Evolutionary conservation across 1,140 invertebrate species (phyloP).

Genomic region (Tribolium castaneum): DNA sequence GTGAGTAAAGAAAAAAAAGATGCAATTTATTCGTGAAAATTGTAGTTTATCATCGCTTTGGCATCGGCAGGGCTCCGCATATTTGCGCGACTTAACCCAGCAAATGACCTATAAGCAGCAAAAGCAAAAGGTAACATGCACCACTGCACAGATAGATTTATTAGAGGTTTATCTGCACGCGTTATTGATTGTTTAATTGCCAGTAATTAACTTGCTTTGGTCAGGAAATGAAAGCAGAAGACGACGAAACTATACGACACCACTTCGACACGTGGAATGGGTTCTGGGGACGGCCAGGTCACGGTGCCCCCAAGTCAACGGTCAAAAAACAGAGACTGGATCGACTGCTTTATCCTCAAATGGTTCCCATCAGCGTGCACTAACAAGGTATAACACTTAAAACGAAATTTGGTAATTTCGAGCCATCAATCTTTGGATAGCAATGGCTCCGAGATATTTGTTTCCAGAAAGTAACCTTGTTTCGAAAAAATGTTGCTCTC

Average conservation of each 20-base stretch:
- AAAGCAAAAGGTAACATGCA: slow-evolving; percentile 53
- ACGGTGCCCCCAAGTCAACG: slow-evolving; percentile 70
- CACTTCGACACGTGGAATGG: slow-evolving; percentile 76
- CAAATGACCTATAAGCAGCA: slow-evolving; percentile 59
- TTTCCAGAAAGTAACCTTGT: no score
- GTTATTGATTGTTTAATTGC: slow-evolving; percentile 40
- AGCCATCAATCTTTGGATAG: not conserved
- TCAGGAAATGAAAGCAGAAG: slow-evolving; percentile 67
- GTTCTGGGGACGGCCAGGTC: slow-evolving; percentile 76
- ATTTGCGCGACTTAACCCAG: slow-evolving; percentile 57
- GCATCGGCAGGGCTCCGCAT: slow-evolving; percentile 49
- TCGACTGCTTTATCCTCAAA: slow-evolving; percentile 58
- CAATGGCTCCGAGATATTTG: not conserved
- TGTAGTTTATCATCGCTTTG: slow-evolving; percentile 43
- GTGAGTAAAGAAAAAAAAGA: not conserved
- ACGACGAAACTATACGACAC: slow-evolving; percentile 68
- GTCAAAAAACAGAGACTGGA: slow-evolving; percentile 59
- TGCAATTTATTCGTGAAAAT: not conserved
- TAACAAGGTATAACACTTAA: slow-evolving; percentile 37
- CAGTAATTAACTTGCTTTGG: not conserved
- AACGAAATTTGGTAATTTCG: not conserved
- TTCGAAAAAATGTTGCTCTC: no score
- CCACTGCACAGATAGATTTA: not conserved
- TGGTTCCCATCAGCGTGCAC: slow-evolving; percentile 55
- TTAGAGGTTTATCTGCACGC: not conserved